phyloP scores from a whole-genome alignment of 1,140 invertebrate genomes.

The Cyrtorhinus lividipennis region DNA sequence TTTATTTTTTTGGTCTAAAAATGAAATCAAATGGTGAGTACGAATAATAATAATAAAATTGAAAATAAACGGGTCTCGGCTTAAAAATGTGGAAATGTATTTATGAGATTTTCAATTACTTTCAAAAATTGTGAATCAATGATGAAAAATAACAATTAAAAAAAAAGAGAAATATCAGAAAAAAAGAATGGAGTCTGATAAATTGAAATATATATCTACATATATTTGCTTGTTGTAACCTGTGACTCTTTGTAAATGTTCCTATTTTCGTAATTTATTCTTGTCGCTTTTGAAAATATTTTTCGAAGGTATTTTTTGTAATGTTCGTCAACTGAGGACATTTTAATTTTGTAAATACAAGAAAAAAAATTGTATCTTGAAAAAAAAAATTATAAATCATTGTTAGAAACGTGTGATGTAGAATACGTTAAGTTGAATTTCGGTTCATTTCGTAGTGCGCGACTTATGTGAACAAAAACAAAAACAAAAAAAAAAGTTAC shows the following conservation, averaged over 20 bases:
- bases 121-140: not conserved
- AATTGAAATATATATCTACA: not conserved
- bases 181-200: not conserved
- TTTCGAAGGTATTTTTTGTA: not conserved
- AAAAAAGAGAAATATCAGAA: not conserved
- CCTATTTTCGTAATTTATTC: not conserved
- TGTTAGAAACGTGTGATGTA: not conserved
- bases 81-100: no score
- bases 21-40: no score
- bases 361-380: not conserved
- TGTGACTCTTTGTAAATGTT: slow-evolving; percentile 8
- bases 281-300: not conserved
- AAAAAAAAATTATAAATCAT: not conserved
- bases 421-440: not conserved
- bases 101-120: not conserved
- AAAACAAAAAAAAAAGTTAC: no score
- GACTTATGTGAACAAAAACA: no score
- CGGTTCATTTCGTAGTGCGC: not conserved
- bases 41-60: no score
- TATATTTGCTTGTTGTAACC: not conserved
- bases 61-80: no score
- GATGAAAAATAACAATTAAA: not conserved
- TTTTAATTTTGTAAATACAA: not conserved
- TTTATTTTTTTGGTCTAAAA: no score
- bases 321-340: not conserved